Base-by-base conservation (phyloP, 1,140 invertebrate species). In the Acyrthosiphon pisum region DNA sequence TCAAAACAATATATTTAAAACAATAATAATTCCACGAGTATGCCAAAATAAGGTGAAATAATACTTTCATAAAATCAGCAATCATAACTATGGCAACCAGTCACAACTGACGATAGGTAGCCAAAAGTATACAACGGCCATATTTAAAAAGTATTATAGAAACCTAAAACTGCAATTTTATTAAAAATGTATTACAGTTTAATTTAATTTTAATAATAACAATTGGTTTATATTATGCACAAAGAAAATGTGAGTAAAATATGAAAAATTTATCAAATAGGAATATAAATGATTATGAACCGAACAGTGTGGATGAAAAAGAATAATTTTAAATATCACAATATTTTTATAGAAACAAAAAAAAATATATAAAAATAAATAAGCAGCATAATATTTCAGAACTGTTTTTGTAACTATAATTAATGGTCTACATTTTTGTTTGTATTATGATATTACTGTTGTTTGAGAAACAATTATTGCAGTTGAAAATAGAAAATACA, bases 381-480 rank as follows among this genome's bases (percentile, higher is more conserved):
- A 89, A 89, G 22, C 50, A 53, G 22, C 8, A 56, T 26, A 44
- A 86, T 23, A 37, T 56, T 89, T 53, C 1, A 53, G 44, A 84
- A 46, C 37, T 46, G n/a, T 22, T 53, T 23, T 7, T 56, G 22
- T 89, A 20, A 48, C 30, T n/a, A 50, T 35, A 88, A n/a, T n/a
- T n/a, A 44, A 37, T 90, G 37, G 60, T 60, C 88, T 44, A 90
- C 14, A 68, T 68, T 56, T 90, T 68, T 90, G 26, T 90, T 68
- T 90, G 18, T n/a, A 37, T 89, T 35, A n/a, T 18, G 30, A 41
- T 53, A 56, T 60, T 60, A 90, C 6, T n/a, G 44, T 68, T 90
- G 9, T 68, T 68, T n/a, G 41, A 44, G 23, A 68, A 90, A 56
- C 50, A 68, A 68, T 37, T 68, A 90, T 44, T 68, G 56, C 23